A percentile compares a stretch with the other conserved stretches of the same genome.
These are phyloP conservation scores for Aleadryas rufinucha DNA, from an alignment of 2,113 vertebrate species.

Conservation along the genomic window DNA sequence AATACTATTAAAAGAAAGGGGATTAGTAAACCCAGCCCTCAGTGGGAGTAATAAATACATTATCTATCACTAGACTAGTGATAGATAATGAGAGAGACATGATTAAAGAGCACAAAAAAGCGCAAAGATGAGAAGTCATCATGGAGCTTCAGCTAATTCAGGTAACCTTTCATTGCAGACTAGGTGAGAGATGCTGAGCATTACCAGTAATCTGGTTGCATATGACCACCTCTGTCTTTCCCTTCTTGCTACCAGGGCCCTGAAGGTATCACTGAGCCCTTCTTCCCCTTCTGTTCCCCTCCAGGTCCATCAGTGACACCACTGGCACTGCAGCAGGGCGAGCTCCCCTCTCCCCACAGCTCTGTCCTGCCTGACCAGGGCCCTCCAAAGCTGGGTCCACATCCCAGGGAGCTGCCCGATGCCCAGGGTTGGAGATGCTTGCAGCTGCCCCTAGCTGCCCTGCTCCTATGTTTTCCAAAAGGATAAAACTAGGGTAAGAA, in stretches of 20 bases:
- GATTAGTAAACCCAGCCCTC: background rate
- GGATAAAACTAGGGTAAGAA: background rate
- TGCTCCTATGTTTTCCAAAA: background rate
- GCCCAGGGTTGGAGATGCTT: background rate
- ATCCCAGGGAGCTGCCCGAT: background rate
- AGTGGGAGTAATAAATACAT: background rate
- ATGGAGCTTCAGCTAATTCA: background rate
- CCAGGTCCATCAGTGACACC: background rate
- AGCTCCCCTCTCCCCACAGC: background rate
- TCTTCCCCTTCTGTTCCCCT: background rate
- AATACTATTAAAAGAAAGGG: background rate
- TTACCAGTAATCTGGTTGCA: background rate
- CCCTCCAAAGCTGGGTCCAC: background rate
- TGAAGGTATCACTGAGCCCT: background rate
- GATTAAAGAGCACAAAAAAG: background rate
- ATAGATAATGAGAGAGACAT: too few relatives aligned
- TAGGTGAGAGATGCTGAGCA: background rate
- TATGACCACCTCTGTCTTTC: background rate
- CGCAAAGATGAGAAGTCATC: background rate
- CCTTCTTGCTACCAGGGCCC: background rate
- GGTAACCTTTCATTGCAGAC: background rate
- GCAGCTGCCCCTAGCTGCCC: background rate
- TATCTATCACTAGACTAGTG: background rate
- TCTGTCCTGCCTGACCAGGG: background rate
- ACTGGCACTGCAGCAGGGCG: rapidly evolving